These are phyloP conservation scores for Arge pagana DNA, from an alignment of 2,888 invertebrate species.

Conservation along the genomic window DNA sequence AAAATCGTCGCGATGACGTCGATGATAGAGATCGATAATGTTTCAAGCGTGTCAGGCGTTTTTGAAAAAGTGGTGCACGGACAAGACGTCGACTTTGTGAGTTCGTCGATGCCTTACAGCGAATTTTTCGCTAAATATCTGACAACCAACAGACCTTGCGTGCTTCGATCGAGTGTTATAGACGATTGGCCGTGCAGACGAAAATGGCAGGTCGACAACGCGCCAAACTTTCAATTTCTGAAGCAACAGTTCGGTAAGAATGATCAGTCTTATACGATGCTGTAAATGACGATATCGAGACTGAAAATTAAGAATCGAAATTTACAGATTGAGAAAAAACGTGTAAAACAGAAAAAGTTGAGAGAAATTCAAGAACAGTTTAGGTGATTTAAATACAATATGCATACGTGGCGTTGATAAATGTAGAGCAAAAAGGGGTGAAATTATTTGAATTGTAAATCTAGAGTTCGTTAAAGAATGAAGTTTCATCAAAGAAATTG, in stretches of 20 bases:
- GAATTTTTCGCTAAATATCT: constrained; percentile 50
- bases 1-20: too few relatives aligned
- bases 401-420: too few relatives aligned
- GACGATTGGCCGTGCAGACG: constrained; percentile 68
- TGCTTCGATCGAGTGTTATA: constrained; percentile 66
- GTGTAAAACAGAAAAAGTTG: not conserved
- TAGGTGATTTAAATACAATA: too few relatives aligned
- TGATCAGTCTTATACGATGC: constrained; percentile 8
- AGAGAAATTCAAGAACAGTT: not conserved
- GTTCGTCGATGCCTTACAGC: constrained; percentile 41
- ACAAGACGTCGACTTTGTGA: not conserved
- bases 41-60: too few relatives aligned
- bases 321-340: not conserved
- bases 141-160: constrained; percentile 67
- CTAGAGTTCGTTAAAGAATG: not conserved
- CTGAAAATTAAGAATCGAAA: too few relatives aligned
- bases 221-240: constrained; percentile 69
- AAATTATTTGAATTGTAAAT: constrained; percentile 14
- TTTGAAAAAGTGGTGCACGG: too few relatives aligned
- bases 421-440: too few relatives aligned
- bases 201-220: constrained; percentile 65
- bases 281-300: not conserved
- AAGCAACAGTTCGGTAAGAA: constrained; percentile 49
- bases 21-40: too few relatives aligned
- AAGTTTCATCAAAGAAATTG: constrained; percentile 5